Evolutionary conservation across 1,140 invertebrate genomes (phyloP).

Genomic region (Aphelinus certus): DNA sequence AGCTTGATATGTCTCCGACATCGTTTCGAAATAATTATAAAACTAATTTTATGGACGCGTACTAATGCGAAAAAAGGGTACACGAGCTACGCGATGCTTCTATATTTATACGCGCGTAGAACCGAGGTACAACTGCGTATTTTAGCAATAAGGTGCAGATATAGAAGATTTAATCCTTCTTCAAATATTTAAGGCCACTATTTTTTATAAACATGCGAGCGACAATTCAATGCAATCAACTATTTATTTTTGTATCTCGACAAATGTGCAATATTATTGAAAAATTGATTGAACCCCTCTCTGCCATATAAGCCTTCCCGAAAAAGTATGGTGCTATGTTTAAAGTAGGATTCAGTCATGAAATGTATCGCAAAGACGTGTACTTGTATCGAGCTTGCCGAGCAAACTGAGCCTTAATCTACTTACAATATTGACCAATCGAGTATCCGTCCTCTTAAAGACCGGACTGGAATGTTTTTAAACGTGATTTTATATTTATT

Average conservation of each 20-base stretch:
- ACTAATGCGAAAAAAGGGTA: slow-evolving; percentile 36
- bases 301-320: slow-evolving; percentile 29
- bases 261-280: slow-evolving; percentile 38
- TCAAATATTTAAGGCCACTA: slow-evolving; percentile 18
- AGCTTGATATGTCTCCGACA: neutral
- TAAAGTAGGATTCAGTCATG: slow-evolving; percentile 5
- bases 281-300: slow-evolving; percentile 25
- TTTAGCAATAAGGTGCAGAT: slow-evolving; percentile 28
- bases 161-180: slow-evolving; percentile 29
- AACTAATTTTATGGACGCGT: slow-evolving; percentile 31
- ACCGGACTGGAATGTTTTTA: slow-evolving; percentile 40
- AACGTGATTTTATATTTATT: slow-evolving; percentile 40
- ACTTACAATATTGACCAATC: slow-evolving; percentile 40
- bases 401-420: slow-evolving; percentile 29
- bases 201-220: slow-evolving; percentile 32
- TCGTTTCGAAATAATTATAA: slow-evolving; percentile 25
- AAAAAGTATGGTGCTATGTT: slow-evolving; percentile 37
- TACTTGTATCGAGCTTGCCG: slow-evolving; percentile 38
- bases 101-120: slow-evolving; percentile 21
- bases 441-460: slow-evolving; percentile 36
- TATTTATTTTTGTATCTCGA: slow-evolving; percentile 41
- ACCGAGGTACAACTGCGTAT: slow-evolving; percentile 7
- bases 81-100: slow-evolving; percentile 30
- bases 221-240: slow-evolving; percentile 25
- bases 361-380: slow-evolving; percentile 26